Base-by-base conservation (phyloP, 2,113 vertebrate species). In the Xyrauchen texanus region DNA sequence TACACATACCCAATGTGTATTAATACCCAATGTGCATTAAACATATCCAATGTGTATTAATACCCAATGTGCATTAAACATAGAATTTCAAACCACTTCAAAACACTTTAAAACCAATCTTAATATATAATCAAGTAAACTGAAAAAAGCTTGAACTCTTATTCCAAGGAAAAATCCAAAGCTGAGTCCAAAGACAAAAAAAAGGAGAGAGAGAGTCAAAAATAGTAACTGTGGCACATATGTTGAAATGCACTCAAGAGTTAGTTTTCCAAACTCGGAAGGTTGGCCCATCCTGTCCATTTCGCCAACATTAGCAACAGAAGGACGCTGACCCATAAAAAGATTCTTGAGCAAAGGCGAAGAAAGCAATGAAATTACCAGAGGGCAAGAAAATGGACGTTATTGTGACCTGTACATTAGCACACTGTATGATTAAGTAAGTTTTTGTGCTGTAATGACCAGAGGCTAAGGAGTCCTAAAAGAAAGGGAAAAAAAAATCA, bases 401-500 rank as follows among this genome's bases (percentile, higher is more conserved):
- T 88, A 91, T 93, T 90, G 94, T 94, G 93, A 91, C 90, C 87
- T 94, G 91, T 96, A 94, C 95, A 94, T 93, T 93, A 92, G 90
- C 86, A 83, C 86, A 82, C 86, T 93, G 87, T 92, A 92, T 93
- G 93, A 96, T 94, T 93, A 93, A 95, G 93, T 90, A 94, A 91
- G 91, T 91, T 91, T 93, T 91, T 84, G 90, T 92, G 85, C 83
- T 84, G 91, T 90, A 93, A 91, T 96, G 95, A 94, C 95, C 95
- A 89, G 93, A 91, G 94, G 93, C 94, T 93, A 95, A 90, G 92
- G 93, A 96, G 93, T 92, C 91, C 85, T 88, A 90, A 92, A 76
- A 85, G 78, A 88, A 64, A 76, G 61, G 78, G 57, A 76, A 64
- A 69, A 91, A 88, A 94, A 92, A 97, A 97, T 98, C 96, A 95